A percentile compares a stretch with the other conserved stretches of the same genome.
Evolutionary conservation across 2,888 invertebrate species (phyloP).

Genomic region (Pterostichus madidus): DNA sequence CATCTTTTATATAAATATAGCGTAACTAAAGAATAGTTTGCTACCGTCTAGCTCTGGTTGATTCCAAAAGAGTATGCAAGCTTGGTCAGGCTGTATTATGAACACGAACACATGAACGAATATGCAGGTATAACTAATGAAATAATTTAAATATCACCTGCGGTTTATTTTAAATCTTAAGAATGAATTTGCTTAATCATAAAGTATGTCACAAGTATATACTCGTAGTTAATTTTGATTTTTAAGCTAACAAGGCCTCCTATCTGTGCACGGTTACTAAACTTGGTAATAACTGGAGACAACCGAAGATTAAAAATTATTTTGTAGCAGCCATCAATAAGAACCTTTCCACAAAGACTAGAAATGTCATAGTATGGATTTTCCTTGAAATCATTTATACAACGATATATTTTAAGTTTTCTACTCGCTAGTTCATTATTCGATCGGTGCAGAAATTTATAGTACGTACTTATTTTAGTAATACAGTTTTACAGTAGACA

Average conservation of each 20-base stretch:
- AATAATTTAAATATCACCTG: slow-evolving; percentile 9
- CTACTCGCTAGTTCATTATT: slow-evolving; percentile 16
- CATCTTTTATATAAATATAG: too few species aligned
- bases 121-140: neutral
- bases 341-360: slow-evolving; percentile 36
- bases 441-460: neutral
- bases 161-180: slow-evolving; percentile 22
- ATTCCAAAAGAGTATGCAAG: too few species aligned
- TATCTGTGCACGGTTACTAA: slow-evolving; percentile 27
- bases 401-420: slow-evolving; percentile 1
- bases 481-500: neutral
- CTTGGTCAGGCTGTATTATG: neutral
- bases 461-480: slow-evolving; percentile 2
- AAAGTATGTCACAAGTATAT: slow-evolving; percentile 17
- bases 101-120: neutral
- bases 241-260: slow-evolving; percentile 40
- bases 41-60: too few species aligned
- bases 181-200: slow-evolving; percentile 3
- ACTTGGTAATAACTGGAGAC: slow-evolving; percentile 19
- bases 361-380: slow-evolving; percentile 31
- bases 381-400: slow-evolving; percentile 17
- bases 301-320: neutral
- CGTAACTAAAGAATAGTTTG: too few species aligned
- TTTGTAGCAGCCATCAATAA: slow-evolving; percentile 33
- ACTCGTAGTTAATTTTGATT: slow-evolving; percentile 31